Conservation (phyloP, 2,888 invertebrate species). For the Papilio protenor region DNA sequence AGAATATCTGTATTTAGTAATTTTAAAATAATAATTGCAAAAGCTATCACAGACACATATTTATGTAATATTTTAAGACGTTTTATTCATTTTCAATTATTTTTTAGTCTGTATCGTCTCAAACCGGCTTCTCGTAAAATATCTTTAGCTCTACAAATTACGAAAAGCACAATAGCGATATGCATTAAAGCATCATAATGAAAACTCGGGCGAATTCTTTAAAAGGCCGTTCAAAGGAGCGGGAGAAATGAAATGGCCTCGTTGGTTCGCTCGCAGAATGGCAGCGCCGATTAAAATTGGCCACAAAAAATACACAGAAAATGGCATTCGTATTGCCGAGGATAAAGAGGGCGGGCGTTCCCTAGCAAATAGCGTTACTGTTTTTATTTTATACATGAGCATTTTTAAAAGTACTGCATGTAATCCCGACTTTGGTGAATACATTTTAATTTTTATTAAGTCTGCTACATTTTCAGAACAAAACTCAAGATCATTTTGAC, state of each 20-base stretch:
- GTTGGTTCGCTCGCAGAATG: slow-evolving; percentile 64
- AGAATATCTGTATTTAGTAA: background rate
- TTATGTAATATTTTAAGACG: too few species aligned
- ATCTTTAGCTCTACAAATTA: background rate
- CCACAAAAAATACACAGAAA: slow-evolving; percentile 72
- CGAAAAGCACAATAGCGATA: slow-evolving; percentile 24
- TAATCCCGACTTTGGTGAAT: slow-evolving; percentile 16
- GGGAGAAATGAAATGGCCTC: slow-evolving; percentile 62
- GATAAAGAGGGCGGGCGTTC: slow-evolving; percentile 66
- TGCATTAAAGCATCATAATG: slow-evolving; percentile 35
- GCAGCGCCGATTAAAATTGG: slow-evolving; percentile 79
- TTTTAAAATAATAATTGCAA: too few species aligned
- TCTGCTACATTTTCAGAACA: background rate
- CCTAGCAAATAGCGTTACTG: slow-evolving; percentile 50
- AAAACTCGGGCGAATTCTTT: slow-evolving; percentile 28
- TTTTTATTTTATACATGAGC: slow-evolving; percentile 9
- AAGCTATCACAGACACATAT: too few species aligned
- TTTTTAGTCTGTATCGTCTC: background rate
- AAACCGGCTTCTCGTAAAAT: background rate
- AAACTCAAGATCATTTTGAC: background rate
- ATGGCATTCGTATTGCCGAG: slow-evolving; percentile 71
- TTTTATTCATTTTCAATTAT: background rate
- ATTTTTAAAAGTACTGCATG: slow-evolving; percentile 15
- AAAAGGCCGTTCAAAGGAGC: slow-evolving; percentile 36
- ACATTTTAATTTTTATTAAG: background rate